These are phyloP conservation scores for Clanis bilineata DNA, from an alignment of 2,888 invertebrate genomes.

Conservation along the genomic window DNA sequence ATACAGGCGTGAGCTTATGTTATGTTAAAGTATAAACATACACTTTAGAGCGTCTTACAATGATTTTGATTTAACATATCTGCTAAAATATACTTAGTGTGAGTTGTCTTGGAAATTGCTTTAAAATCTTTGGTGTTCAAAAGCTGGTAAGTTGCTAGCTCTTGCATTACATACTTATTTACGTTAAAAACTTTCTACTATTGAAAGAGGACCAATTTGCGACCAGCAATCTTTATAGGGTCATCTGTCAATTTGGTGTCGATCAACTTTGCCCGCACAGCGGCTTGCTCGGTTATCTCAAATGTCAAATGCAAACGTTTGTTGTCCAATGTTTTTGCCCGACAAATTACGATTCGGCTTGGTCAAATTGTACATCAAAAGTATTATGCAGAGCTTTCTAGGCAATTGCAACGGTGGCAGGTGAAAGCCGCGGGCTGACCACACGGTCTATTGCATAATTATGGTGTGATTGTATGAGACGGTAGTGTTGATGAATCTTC, in stretches of 20 bases:
- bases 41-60: too few relatives aligned
- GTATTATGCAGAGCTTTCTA: background rate
- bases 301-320: background rate
- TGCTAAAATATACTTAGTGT: too few relatives aligned
- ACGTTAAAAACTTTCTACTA: background rate
- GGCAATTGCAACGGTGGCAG: constrained; percentile 1
- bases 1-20: too few relatives aligned
- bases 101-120: too few relatives aligned
- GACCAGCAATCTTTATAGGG: background rate
- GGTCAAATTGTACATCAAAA: constrained; percentile 1
- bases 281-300: background rate
- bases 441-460: background rate
- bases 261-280: background rate
- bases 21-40: too few relatives aligned
- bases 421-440: background rate
- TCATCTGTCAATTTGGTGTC: background rate
- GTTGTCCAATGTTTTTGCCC: background rate
- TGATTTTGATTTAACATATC: too few relatives aligned
- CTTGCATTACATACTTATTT: too few relatives aligned
- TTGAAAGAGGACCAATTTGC: background rate
- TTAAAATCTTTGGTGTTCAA: too few relatives aligned
- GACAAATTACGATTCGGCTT: background rate
- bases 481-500: background rate
- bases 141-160: too few relatives aligned
- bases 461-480: background rate